Conservation (phyloP, 2,888 invertebrate genomes). For the Vanessa cardui region DNA sequence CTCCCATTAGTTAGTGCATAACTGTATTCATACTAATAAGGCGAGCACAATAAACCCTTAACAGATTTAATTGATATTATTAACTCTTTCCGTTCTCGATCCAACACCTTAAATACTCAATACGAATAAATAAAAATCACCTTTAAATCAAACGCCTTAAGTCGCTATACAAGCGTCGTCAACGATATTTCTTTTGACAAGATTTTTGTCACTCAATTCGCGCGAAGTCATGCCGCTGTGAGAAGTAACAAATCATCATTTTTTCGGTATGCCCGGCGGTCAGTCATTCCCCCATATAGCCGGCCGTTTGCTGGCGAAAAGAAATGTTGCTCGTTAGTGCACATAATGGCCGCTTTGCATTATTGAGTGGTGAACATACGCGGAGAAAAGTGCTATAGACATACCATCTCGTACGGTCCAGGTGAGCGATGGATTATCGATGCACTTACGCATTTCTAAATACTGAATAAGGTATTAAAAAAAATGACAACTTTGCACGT, state of each 20-base stretch:
- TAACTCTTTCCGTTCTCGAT: conserved; percentile 61
- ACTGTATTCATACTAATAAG: conserved; percentile 49
- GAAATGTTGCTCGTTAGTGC: conserved; percentile 74
- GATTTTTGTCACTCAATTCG: conserved; percentile 77
- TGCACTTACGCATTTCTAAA: conserved; percentile 29
- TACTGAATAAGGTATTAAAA: conserved; percentile 36
- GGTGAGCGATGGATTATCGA: conserved; percentile 26
- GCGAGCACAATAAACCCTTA: conserved; percentile 63
- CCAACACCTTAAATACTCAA: conserved; percentile 52
- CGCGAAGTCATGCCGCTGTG: conserved; percentile 64
- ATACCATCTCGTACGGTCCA: conserved; percentile 24
- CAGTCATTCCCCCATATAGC: conserved; percentile 62
- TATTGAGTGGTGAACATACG: conserved; percentile 62
- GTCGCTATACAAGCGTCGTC: conserved; percentile 30
- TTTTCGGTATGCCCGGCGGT: conserved; percentile 63
- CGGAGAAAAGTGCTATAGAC: conserved; percentile 47
- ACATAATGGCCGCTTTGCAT: conserved; percentile 71
- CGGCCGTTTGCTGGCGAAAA: conserved; percentile 54
- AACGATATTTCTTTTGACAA: conserved; percentile 45
- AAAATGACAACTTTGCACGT: conserved; percentile 26
- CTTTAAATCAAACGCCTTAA: conserved; percentile 46
- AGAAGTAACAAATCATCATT: conserved; percentile 76
- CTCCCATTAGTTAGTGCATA: conserved; percentile 49
- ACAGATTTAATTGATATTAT: conserved; percentile 74
- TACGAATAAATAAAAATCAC: conserved; percentile 40